phyloP scores from a whole-genome alignment of 2,797 vertebrate genomes.

The Phoebastria nigripes region DNA sequence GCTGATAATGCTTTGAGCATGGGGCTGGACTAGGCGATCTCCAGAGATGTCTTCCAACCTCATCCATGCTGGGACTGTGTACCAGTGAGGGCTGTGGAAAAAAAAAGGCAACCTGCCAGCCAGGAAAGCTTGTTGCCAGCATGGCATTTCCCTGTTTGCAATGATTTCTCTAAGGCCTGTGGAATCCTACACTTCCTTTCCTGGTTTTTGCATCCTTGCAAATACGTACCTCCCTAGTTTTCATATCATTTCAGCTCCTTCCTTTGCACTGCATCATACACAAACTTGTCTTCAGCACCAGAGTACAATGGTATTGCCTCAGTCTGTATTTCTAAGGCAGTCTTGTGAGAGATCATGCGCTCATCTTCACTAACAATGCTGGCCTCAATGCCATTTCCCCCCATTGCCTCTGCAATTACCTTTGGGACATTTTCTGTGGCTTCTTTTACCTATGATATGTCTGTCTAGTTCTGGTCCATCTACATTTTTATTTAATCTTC shows the following conservation, averaged over 20 bases:
- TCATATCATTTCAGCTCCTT: neutral
- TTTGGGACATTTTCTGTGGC: neutral
- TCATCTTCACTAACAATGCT: neutral
- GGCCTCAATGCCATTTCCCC: neutral
- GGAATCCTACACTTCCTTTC: neutral
- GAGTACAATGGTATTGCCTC: neutral
- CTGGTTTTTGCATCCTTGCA: neutral
- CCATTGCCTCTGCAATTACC: neutral
- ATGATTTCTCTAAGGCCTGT: neutral
- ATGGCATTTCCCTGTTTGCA: neutral
- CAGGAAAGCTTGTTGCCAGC: neutral
- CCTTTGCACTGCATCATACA: neutral
- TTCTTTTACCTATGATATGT: neutral
- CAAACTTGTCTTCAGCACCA: neutral
- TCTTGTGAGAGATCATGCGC: neutral
- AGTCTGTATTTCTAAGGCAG: neutral
- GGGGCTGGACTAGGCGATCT: fast-evolving
- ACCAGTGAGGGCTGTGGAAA: neutral
- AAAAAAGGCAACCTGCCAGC: neutral
- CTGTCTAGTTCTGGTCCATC: neutral
- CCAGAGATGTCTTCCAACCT: neutral
- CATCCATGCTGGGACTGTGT: neutral
- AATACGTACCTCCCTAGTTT: neutral
- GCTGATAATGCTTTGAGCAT: neutral
- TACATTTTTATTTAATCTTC: neutral